These are phyloP conservation scores for Psittacula echo DNA, from an alignment of 2,797 vertebrate species.

Conservation along the genomic window DNA sequence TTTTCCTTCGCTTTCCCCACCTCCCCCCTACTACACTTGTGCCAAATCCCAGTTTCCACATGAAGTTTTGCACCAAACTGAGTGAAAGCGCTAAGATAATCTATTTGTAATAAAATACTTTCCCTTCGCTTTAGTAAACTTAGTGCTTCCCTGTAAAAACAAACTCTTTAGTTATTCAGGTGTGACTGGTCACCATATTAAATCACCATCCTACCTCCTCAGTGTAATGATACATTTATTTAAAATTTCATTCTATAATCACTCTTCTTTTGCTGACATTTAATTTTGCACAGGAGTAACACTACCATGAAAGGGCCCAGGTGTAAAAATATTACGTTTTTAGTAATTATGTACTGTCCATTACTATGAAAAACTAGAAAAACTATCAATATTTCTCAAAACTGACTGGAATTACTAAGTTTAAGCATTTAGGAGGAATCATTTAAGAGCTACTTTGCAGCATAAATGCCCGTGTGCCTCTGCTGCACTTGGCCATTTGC, in stretches of 20 bases:
- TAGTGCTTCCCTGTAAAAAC: constrained; percentile 54
- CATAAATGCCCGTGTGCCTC: neutral
- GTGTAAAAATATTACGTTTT: constrained; percentile 65
- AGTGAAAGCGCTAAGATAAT: constrained; percentile 10
- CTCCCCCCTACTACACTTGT: neutral
- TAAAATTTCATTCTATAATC: constrained; percentile 46
- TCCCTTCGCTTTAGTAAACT: neutral
- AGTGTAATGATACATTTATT: constrained; percentile 14
- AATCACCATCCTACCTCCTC: constrained; percentile 45
- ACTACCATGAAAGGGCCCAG: constrained; percentile 49
- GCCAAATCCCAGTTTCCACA: neutral
- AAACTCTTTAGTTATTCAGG: constrained; percentile 72
- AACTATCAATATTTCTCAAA: constrained; percentile 14
- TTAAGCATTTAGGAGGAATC: constrained; percentile 23
- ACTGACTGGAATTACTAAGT: constrained; percentile 6
- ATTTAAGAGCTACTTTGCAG: neutral
- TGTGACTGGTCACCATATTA: constrained; percentile 57
- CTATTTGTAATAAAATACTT: constrained; percentile 59
- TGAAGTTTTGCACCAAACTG: neutral
- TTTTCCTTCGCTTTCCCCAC: neutral
- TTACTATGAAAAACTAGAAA: constrained; percentile 23
- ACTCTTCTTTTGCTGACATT: constrained; percentile 50
- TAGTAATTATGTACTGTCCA: constrained; percentile 28
- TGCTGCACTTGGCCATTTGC: neutral
- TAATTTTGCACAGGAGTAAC: constrained; percentile 54